Conservation (phyloP, 2,113 vertebrate genomes). For the Tachycineta bicolor region DNA sequence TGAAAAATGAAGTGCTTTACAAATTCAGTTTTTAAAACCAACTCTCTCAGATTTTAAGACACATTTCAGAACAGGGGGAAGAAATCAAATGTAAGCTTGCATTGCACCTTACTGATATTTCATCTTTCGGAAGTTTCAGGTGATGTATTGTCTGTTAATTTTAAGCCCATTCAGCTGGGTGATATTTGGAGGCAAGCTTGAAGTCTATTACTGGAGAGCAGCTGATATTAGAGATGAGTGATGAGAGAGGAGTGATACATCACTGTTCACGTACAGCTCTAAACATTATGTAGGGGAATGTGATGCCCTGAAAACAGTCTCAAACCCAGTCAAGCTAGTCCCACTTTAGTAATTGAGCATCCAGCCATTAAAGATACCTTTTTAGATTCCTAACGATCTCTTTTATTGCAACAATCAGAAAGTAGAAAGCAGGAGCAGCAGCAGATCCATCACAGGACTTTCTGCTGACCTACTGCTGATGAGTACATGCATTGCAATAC, state of each 20-base stretch:
- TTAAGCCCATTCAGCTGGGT: neutral
- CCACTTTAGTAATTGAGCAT: neutral
- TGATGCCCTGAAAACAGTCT: neutral
- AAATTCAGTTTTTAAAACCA: neutral
- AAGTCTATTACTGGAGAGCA: neutral
- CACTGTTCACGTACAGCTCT: neutral
- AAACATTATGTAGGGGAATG: neutral
- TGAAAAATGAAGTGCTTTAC: neutral
- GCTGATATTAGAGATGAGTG: neutral
- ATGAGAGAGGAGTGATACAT: neutral
- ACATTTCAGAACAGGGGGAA: neutral
- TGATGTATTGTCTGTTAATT: neutral
- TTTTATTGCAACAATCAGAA: neutral
- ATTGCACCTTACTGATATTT: neutral
- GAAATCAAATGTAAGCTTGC: neutral
- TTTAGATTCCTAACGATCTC: neutral
- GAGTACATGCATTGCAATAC: neutral
- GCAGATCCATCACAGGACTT: constrained; percentile 4
- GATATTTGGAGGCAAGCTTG: neutral
- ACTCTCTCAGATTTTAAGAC: neutral
- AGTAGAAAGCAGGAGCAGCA: neutral
- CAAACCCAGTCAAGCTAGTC: neutral
- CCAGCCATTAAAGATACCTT: neutral
- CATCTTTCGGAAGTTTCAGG: neutral
- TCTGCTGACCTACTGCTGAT: neutral